Evolutionary conservation across 2,888 invertebrate species (phyloP).

Genomic region (Iphiclides podalirius): DNA sequence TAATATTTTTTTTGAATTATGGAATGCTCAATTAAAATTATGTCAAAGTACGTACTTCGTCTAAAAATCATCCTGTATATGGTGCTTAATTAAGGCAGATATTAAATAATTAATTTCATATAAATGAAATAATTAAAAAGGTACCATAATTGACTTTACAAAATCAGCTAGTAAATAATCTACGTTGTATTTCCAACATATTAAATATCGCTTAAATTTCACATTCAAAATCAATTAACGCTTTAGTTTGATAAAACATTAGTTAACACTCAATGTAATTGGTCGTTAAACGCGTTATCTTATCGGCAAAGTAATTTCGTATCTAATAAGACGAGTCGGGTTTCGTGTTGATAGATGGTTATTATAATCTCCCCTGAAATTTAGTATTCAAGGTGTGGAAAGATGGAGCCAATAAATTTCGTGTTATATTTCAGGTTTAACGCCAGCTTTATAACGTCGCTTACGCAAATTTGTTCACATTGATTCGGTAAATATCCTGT

Average conservation of each 20-base stretch:
- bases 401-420: slow-evolving; percentile 38
- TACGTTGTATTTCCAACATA: too few relatives aligned
- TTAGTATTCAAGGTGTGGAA: slow-evolving; percentile 41
- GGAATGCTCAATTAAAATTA: too few relatives aligned
- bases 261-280: slow-evolving; percentile 16
- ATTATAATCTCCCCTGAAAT: slow-evolving; percentile 32
- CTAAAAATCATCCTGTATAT: too few relatives aligned
- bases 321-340: slow-evolving; percentile 25
- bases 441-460: slow-evolving; percentile 35
- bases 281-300: slow-evolving; percentile 18
- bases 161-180: too few relatives aligned
- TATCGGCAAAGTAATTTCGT: slow-evolving; percentile 14
- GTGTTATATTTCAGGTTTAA: slow-evolving; percentile 44
- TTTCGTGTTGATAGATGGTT: slow-evolving; percentile 33
- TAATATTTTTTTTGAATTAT: too few relatives aligned
- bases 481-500: too few relatives aligned
- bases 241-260: neutral
- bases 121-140: too few relatives aligned
- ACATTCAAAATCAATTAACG: slow-evolving; percentile 5
- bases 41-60: too few relatives aligned
- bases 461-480: slow-evolving; percentile 22
- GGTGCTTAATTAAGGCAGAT: too few relatives aligned
- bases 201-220: neutral
- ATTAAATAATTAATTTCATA: too few relatives aligned
- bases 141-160: too few relatives aligned